Percentiles rank a stretch among this genome's conserved stretches.
Evolutionary conservation across 2,888 invertebrate species (phyloP).

Genomic region (Siphlonurus alternatus): DNA sequence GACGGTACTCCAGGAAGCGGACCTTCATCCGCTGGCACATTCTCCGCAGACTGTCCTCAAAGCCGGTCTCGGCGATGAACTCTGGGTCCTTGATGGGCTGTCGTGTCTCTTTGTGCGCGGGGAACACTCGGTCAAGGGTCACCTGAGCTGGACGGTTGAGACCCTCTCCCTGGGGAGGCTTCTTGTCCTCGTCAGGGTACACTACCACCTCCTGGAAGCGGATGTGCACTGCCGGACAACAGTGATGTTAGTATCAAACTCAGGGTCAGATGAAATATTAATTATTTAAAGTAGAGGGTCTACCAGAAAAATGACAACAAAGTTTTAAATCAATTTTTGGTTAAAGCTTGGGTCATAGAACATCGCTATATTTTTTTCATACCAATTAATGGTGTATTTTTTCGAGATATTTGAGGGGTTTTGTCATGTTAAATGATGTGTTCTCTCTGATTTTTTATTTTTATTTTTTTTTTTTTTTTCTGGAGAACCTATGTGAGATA

Average conservation of each 20-base stretch:
- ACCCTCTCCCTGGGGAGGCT: constrained; percentile 74
- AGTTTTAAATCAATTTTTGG: too few species aligned
- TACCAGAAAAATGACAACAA: not conserved
- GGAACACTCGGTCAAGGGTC: constrained; percentile 90
- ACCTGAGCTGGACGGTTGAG: constrained; percentile 79
- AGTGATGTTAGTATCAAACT: constrained; percentile 4
- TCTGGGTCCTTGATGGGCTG: constrained; percentile 63
- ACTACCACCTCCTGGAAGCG: constrained; percentile 87
- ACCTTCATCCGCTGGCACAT: constrained; percentile 77
- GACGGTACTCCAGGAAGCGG: constrained; percentile 84
- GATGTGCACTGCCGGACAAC: constrained; percentile 53
- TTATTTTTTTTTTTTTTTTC: too few species aligned
- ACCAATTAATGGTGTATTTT: too few species aligned
- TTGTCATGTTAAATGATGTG: too few species aligned
- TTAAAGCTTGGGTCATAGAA: too few species aligned
- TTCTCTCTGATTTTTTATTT: too few species aligned
- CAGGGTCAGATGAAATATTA: not conserved
- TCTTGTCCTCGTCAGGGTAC: constrained; percentile 52
- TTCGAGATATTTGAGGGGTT: too few species aligned
- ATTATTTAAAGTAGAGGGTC: not conserved
- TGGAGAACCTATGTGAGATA: too few species aligned
- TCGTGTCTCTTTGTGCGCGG: constrained; percentile 66
- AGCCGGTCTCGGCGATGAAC: constrained; percentile 63
- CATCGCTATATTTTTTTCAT: too few species aligned
- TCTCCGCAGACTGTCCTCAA: constrained; percentile 65